These are phyloP conservation scores for Masnerella sp. DNA, from an alignment of 2,888 invertebrate species.

Conservation along the genomic window DNA sequence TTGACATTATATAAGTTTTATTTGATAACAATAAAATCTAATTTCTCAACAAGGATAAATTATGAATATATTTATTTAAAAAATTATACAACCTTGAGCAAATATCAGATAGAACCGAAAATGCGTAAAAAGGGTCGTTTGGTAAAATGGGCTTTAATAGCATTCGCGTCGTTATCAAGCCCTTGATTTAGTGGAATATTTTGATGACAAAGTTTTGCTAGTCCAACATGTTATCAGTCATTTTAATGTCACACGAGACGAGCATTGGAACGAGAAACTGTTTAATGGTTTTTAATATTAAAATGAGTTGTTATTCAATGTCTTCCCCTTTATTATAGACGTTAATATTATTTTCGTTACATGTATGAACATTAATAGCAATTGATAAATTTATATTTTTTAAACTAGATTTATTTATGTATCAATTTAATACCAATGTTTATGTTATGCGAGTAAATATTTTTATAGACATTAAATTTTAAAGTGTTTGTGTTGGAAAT, in stretches of 20 bases:
- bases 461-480: conserved; percentile 28
- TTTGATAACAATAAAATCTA: too few relatives aligned
- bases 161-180: conserved; percentile 43
- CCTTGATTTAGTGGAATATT: conserved; percentile 35
- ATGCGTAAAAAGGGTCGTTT: conserved; percentile 19
- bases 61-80: too few relatives aligned
- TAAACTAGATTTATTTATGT: conserved; percentile 43
- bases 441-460: conserved; percentile 27
- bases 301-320: conserved; percentile 43
- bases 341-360: conserved; percentile 41
- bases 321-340: conserved; percentile 49
- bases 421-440: conserved; percentile 8
- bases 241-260: conserved; percentile 40
- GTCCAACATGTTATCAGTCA: conserved; percentile 52
- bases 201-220: conserved; percentile 49
- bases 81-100: too few relatives aligned
- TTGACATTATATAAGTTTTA: too few relatives aligned
- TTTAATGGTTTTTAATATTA: conserved; percentile 31
- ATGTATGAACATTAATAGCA: conserved; percentile 30
- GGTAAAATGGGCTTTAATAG: conserved; percentile 37
- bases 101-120: conserved; percentile 43
- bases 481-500: too few relatives aligned
- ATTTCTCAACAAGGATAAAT: too few relatives aligned
- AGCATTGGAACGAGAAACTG: conserved; percentile 32
- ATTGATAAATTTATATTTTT: conserved; percentile 51